Conservation (phyloP, 2,797 vertebrate species). For the Psittacula echo region DNA sequence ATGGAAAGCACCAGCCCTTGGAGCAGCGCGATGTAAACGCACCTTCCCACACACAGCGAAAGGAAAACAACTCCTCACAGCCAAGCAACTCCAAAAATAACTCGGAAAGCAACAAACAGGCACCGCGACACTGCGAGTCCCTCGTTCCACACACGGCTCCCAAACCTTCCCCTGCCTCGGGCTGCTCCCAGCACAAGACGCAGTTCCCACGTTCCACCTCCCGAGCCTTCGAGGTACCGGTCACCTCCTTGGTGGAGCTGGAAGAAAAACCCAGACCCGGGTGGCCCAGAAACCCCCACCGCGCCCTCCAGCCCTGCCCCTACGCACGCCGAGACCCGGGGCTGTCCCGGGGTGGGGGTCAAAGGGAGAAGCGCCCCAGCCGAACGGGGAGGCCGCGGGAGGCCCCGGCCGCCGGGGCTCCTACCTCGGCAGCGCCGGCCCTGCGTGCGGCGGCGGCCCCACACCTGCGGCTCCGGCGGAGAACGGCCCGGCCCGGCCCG, state of each 20-base stretch:
- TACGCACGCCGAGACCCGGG: background rate
- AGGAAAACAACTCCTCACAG: background rate
- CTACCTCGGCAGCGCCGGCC: too few relatives aligned
- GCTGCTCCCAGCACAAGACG: background rate
- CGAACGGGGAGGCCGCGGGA: too few relatives aligned
- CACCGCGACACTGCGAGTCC: background rate
- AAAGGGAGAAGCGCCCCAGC: background rate
- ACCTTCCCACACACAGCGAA: background rate
- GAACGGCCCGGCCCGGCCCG: too few relatives aligned
- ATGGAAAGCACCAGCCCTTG: background rate
- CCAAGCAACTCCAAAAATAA: conserved; percentile 15
- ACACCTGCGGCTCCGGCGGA: too few relatives aligned
- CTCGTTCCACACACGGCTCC: background rate
- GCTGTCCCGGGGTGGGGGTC: background rate
- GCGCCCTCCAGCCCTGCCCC: background rate
- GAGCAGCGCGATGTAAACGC: background rate
- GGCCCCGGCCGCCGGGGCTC: too few relatives aligned
- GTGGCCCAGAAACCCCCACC: background rate
- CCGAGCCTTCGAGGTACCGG: background rate
- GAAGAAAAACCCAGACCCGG: background rate
- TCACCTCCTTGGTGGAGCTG: background rate
- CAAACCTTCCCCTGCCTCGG: background rate
- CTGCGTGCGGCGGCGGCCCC: too few relatives aligned
- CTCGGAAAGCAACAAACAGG: background rate
- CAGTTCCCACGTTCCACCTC: background rate